Evolutionary conservation across 1,140 invertebrate genomes (phyloP), one percentile per base, ranked within the genome.

Genomic region (Rhopalosiphum padi): DNA sequence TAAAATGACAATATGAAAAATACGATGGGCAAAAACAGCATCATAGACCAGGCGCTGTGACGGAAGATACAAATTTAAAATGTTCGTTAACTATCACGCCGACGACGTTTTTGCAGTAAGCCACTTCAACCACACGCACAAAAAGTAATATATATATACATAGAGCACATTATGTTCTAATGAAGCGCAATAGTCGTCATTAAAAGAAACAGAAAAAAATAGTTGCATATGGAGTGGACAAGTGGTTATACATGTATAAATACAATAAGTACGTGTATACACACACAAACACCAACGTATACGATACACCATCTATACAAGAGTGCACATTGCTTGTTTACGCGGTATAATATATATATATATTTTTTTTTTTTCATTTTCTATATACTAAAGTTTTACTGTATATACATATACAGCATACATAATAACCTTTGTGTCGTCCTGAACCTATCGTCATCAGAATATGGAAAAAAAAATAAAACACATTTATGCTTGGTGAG

Each of bases 1-100:
- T 94, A 95, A 95, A 88, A 53, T 46, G 7, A 68, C 25, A 2
- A 68, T 15, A n/a, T 37, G 21, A 89, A 37, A n/a, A 37, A 22
- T 35, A 77, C 60, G 60, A 77, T n/a, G 15, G 15, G n/a, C n/a
- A 77, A 77, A n/a, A 77, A 77, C 60, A 6, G 30, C 60, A 77
- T 77, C 60, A n/a, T 77, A 77, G 30, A 77, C 60, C 9, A 30
- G 25, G 60, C 60, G 3, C 15, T 30, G 55, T 48, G n/a, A 48
- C 15, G 35, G 46, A 1, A n/a, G 37, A 68, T 41, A 55, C 5
- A 83, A 35, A 46, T 4, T 51, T 41, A 46, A 82, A 77, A 77
- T 25, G 43, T 48, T 43, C 68, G 46, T 82, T 82, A 91, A 91
- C 21, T 6, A 23, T 23, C 51, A 18, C 15, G 30, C 60, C 5